Percentiles rank a stretch among this genome's conserved stretches.
Evolutionary conservation across 2,888 invertebrate genomes (phyloP).

Genomic region (Notodonta ziczac): DNA sequence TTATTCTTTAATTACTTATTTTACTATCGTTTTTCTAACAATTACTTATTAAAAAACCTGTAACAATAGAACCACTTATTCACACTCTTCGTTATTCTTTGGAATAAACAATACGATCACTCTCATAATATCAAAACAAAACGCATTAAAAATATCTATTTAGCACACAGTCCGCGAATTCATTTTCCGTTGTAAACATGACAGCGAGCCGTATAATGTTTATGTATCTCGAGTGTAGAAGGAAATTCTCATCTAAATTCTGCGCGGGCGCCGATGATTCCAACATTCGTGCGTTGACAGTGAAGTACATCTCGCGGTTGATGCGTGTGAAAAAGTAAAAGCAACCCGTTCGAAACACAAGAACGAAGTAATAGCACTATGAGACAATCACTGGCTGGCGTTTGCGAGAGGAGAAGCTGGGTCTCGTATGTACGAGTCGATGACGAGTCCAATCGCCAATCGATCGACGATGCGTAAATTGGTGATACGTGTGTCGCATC

Average conservation of each 20-base stretch:
- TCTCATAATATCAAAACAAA: conserved; percentile 59
- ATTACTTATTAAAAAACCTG: conserved; percentile 23
- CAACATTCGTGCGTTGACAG: conserved; percentile 74
- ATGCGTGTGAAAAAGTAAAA: conserved; percentile 80
- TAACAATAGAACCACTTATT: conserved; percentile 30
- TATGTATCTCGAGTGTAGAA: conserved; percentile 75
- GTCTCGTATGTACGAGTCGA: conserved; percentile 24
- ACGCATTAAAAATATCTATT: conserved; percentile 61
- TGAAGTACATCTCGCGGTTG: conserved; percentile 70
- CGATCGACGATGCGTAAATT: conserved; percentile 62
- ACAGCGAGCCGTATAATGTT: conserved; percentile 72
- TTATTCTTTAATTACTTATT: too few species aligned
- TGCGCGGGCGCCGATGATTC: conserved; percentile 75
- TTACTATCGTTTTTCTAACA: too few species aligned
- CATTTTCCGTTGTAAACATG: conserved; percentile 81
- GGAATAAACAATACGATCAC: conserved; percentile 48
- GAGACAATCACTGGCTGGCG: conserved; percentile 12
- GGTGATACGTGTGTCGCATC: conserved; percentile 71
- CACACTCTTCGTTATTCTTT: conserved; percentile 23
- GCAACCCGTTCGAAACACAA: conserved; percentile 42
- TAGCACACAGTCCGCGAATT: conserved; percentile 67
- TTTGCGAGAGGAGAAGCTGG: conserved; percentile 14
- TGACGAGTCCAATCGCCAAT: conserved; percentile 41
- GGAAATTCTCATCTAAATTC: conserved; percentile 81
- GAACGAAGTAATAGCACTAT: conserved; percentile 20